Base-by-base conservation (phyloP, 2,113 vertebrate genomes). In the Formicarius rufipectus region DNA sequence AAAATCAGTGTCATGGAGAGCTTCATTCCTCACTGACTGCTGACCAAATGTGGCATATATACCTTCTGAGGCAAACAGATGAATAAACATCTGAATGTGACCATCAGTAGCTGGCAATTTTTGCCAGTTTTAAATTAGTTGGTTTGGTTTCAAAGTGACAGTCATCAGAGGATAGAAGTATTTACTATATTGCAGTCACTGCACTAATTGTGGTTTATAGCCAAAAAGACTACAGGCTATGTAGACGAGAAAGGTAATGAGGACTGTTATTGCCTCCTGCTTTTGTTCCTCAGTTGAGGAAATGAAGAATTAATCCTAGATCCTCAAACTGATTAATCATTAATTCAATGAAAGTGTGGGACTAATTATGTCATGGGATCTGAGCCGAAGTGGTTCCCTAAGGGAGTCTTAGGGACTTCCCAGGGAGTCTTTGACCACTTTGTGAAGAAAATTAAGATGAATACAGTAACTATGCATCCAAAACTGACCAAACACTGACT, bases 301-400 rank as follows among this genome's bases (percentile, higher is more conserved):
- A 92, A 94, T 80, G 45, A 95, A 94, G 59, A 28, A 93, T 79
- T 93, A 91, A 85, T 80, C 79, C 50, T 80, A 84, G 75, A 90
- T 63, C n/a, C 58, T 71, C 85, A 77, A 87, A 93, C 1, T 76
- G 47, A 82, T 94, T 93, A 85, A 92, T 74, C 50, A 81, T 55
- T 23, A 80, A 93, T 86, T 90, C 72, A 76, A 28, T 90, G 94
- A 60, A 87, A 85, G n/a, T 45, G 40, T 60, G 73, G 73, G 47
- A 58, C 64, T 90, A 95, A 96, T 93, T 84, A 81, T 30, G 52
- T 78, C 53, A 2, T 8, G 85, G 23, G 21, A 82, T 7, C 12
- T 4, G 28, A 89, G 77, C 37, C 87, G 79, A 86, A 94, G 33
- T 0, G 0, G 76, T 93, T 87, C 94, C 58, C 56, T 58, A 69